Evolutionary conservation across 64 coral and sea anemone genomes (phyloP), one percentile per base, ranked within the genome.

Genomic region (Montipora efflorescens): DNA sequence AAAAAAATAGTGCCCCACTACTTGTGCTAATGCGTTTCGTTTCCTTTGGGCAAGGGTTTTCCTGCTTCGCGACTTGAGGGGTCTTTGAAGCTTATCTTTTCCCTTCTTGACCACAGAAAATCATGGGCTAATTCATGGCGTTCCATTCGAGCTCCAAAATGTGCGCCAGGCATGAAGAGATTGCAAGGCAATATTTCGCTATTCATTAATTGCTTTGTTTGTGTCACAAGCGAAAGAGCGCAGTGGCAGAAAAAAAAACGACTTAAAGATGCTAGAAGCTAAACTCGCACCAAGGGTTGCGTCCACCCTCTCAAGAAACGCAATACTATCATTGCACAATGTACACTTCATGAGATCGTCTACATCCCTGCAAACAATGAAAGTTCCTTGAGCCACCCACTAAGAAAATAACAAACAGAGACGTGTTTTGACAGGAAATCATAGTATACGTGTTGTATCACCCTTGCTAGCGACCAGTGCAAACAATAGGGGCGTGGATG

Each of bases 391-490:
- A 48, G 44, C 82, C 82, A 86, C 82, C 82, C 82, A 68, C 82
- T 48, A 86, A 19, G 82, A 86, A 47, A 86, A 86, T 86, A 86
- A 86, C 82, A 86, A 86, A 86, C 82, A 86, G 45, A 86, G 18
- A 44, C 28, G 66, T 86, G 82, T 86, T 86, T 86, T 86, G 82
- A 86, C 82, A 86, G 82, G 82, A 86, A 86, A 86, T 86, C 71
- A 72, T 72, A 86, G 82, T 86, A 47, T 43, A 16, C 64, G 82
- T 86, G 47, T 71, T 71, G 66, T 70, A 86, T 86, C 48, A 72
- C 67, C 46, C 82, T 86, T 86, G 82, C 71, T 86, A 86, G 43
- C 66, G 82, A 22, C 62, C 48, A 72, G 28, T 46, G 18, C 82
- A 86, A 86, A 86, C 82, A 86, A 86, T 20, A 67, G 82, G 47